Percentiles rank a stretch among this genome's conserved stretches.
Evolutionary conservation across 2,113 vertebrate genomes (phyloP).

Genomic region (Chloropsis cyanopogon): DNA sequence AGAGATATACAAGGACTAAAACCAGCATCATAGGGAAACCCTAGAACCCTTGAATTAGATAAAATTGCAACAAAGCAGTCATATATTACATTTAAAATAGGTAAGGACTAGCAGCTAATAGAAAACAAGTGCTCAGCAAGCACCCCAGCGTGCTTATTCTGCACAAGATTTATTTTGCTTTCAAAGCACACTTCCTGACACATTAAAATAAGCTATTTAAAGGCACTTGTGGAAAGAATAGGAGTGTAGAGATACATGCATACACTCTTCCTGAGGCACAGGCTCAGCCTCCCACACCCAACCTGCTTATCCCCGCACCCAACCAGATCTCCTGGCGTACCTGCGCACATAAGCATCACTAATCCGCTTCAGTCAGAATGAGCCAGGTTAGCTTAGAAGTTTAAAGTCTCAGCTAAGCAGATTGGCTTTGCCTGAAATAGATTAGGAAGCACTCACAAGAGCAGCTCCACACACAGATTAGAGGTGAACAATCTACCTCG

Average conservation of each 20-base stretch:
- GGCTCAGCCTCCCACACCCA: neutral
- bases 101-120: neutral
- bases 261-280: neutral
- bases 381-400: constrained; percentile 40
- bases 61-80: neutral
- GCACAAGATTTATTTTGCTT: neutral
- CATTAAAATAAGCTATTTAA: neutral
- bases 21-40: neutral
- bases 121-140: neutral
- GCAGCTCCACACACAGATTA: neutral
- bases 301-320: neutral
- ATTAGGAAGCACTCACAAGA: neutral
- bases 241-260: neutral
- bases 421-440: constrained; percentile 13
- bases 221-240: neutral
- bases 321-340: neutral
- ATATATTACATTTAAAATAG: neutral
- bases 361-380: neutral
- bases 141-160: neutral
- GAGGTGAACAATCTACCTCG: neutral
- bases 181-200: neutral
- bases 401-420: constrained; percentile 34
- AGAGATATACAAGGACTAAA: neutral
- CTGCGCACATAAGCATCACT: neutral
- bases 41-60: neutral